Percentiles rank a stretch among this genome's conserved stretches.
These are phyloP conservation scores for Axis porcinus DNA, from an alignment of 2,113 vertebrate genomes.

Conservation along the genomic window DNA sequence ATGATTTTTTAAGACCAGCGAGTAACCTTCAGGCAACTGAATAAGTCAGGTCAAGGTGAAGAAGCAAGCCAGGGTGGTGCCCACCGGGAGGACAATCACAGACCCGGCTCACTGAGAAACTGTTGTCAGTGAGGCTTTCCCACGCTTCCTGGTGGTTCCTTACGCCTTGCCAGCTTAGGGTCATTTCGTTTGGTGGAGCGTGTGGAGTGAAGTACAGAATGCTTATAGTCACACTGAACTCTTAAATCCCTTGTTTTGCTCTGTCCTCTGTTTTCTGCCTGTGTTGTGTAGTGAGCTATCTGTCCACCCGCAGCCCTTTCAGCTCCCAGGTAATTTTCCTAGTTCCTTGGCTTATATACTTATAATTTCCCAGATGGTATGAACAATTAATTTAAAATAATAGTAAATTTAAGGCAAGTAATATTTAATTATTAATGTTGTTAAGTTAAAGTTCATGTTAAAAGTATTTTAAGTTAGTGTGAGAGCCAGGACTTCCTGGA, in stretches of 20 bases:
- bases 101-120: fast-evolving
- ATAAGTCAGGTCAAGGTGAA: background rate
- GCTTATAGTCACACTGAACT: fast-evolving
- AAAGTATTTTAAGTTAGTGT: background rate
- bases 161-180: fast-evolving
- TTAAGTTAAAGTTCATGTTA: background rate
- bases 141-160: fast-evolving
- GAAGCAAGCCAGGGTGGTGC: background rate
- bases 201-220: fast-evolving
- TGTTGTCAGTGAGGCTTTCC: too few relatives aligned
- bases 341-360: fast-evolving
- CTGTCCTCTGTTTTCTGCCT: background rate
- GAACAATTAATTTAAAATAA: too few relatives aligned
- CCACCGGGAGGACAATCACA: fast-evolving
- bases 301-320: background rate
- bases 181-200: fast-evolving
- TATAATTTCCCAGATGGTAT: background rate
- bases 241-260: background rate
- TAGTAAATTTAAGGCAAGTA: background rate
- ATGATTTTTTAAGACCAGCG: background rate
- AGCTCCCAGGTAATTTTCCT: background rate
- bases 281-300: fast-evolving
- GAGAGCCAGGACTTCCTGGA: too few relatives aligned
- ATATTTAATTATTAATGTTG: too few relatives aligned
- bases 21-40: background rate